Base-by-base conservation (phyloP, 2,888 invertebrate genomes). In the Harpalus rubripes region DNA sequence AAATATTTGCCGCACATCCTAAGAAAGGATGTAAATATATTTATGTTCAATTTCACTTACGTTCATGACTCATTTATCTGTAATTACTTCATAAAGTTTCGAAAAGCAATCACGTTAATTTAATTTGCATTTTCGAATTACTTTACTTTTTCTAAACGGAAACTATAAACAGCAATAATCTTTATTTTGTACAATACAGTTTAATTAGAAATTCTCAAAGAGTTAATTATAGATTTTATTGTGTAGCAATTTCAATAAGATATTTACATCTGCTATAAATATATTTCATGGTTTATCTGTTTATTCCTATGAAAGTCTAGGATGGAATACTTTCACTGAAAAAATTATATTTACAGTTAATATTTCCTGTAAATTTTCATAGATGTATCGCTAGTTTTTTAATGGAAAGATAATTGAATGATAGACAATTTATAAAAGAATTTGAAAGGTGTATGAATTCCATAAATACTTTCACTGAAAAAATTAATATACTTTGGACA, bases 361-460 rank as follows among this genome's bases (percentile, higher is more conserved):
- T 8, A 6, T 59, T 59, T 59, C 7, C 59, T 15, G 18, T 59
- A 59, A 59, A 59, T 59, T 16, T 59, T 18, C 15, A 16, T 32
- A 59, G 18, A 16, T 59, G 32, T 32, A 32, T 59, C 6, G 18
- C 59, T 5, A 3, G 18, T 59, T 59, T 59, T 59, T 59, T 18
- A 59, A 3, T 8, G 16, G 12, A 59, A 15, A 59, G 16, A 59
- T 59, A 59, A 59, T 59, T 59, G 59, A 16, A 59, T 59, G 59
- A 59, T 16, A 18, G 59, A 16, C 1, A 59, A 59, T 59, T 59
- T 5, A 59, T 18, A 8, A 59, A 59, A 8, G 16, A 59, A 59
- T 18, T 15, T 59, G 59, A 59, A 59, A 18, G 59, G 59, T 59
- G 59, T 59, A 59, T 59, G 59, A 59, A 59, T 18, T 59, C 18